These are phyloP conservation scores for Dryococelus australis DNA, from an alignment of 2,888 invertebrate species.

Conservation along the genomic window DNA sequence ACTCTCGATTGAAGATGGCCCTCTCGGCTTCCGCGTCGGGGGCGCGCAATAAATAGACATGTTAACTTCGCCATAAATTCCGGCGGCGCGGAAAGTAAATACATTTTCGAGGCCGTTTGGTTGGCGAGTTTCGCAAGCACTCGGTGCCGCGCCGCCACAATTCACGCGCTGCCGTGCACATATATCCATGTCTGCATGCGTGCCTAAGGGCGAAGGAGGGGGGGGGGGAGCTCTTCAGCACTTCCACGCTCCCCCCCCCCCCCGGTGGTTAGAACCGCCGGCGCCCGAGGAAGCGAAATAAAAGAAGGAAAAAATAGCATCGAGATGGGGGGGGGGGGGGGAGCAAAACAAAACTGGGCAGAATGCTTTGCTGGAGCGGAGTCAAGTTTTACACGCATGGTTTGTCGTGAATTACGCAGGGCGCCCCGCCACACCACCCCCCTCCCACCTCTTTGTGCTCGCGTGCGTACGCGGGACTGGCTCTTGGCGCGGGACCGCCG, in stretches of 20 bases:
- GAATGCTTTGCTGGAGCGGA: neutral
- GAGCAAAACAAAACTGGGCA: neutral
- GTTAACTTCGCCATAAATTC: neutral
- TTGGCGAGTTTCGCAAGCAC: neutral
- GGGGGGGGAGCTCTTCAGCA: too few relatives aligned
- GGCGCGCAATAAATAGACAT: neutral
- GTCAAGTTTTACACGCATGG: slow-evolving; percentile 2
- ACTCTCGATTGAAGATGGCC: too few relatives aligned
- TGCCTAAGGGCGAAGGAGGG: neutral
- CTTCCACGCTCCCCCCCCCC: too few relatives aligned
- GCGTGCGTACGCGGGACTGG: neutral
- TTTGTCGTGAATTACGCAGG: slow-evolving; percentile 16
- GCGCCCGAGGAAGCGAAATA: neutral
- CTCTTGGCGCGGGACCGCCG: neutral
- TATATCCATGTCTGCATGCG: neutral
- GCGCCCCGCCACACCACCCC: neutral
- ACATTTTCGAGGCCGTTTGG: neutral
- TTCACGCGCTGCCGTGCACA: neutral
- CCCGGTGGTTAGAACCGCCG: neutral
- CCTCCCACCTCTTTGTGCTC: neutral
- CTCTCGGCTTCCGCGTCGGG: neutral
- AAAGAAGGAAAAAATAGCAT: too few relatives aligned
- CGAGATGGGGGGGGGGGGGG: neutral
- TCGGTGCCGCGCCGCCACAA: neutral
- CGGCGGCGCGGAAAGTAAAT: neutral